Base-by-base conservation (phyloP, 2,797 vertebrate species). In the Peromyscus nudipes region DNA sequence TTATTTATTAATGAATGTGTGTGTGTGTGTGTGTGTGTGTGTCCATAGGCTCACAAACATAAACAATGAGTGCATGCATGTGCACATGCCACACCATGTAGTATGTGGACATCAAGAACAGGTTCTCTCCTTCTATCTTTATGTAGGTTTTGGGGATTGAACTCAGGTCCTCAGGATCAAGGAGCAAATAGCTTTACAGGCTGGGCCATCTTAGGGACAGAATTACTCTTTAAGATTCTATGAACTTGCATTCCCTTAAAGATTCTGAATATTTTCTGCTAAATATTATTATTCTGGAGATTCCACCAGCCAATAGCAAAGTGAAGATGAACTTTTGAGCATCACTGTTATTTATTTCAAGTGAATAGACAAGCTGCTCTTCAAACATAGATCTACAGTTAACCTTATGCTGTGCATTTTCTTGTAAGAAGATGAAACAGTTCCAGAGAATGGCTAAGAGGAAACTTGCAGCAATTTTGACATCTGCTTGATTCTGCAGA, bases 381-480 rank as follows among this genome's bases (percentile, higher is more conserved):
- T 93, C 65, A 96, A 77, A 84, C 34, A 27, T 3, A 65, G 75
- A 93, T 62, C 1, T 19, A 34, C 84, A 75, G 55, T 95, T 97
- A 96, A 82, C 75, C 43, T 95, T 23, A 71, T 10, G 16, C 8
- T 94, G n/a, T 64, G 16, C 81, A 12, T 97, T 97, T 97, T 98
- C 62, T 76, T 97, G 65, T 62, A 71, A 89, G 92, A 95, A 97
- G 67, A 95, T 92, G 57, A 98, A 98, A 97, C 57, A 64, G 69
- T 98, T 96, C 6, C 57, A 97, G 75, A 95, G 76, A 96, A 97
- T 65, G 27, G 34, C 84, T 83, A 49, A 37, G 67, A 98, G 75
- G 67, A 16, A 96, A 16, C 11, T 92, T 57, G 2, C 52, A 73
- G 43, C 76, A 85, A 95, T 94, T 96, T 75, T 83, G 49, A 94